These are phyloP conservation scores for Diarsia rubi DNA, from an alignment of 2,888 invertebrate genomes.

Conservation along the genomic window DNA sequence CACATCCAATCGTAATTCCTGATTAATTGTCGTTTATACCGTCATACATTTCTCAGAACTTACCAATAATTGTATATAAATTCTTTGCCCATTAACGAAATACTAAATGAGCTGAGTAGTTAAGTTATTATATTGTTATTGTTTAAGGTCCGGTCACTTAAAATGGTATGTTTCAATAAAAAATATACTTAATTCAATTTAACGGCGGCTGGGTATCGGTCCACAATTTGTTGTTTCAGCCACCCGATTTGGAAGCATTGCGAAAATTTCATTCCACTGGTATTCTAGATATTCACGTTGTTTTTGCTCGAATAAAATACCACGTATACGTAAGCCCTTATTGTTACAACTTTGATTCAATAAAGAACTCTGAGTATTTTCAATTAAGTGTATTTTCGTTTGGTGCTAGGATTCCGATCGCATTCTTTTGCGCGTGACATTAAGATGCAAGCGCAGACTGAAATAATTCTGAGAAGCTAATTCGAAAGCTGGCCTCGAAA, in stretches of 20 bases:
- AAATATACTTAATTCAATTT: slow-evolving; percentile 72
- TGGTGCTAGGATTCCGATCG: slow-evolving; percentile 44
- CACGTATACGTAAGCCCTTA: slow-evolving; percentile 17
- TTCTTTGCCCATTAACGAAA: slow-evolving; percentile 80
- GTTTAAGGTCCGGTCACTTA: slow-evolving; percentile 70
- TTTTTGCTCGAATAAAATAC: slow-evolving; percentile 54
- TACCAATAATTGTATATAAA: slow-evolving; percentile 77
- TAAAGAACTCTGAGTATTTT: slow-evolving; percentile 2
- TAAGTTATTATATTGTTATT: slow-evolving; percentile 86
- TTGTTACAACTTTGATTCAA: neutral
- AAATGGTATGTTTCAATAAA: slow-evolving; percentile 70
- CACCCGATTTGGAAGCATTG: slow-evolving; percentile 61
- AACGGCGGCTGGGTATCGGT: slow-evolving; percentile 71
- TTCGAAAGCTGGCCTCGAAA: slow-evolving; percentile 54
- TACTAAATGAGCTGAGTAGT: slow-evolving; percentile 77
- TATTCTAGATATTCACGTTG: slow-evolving; percentile 65
- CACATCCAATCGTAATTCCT: slow-evolving; percentile 50
- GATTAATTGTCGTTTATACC: slow-evolving; percentile 61
- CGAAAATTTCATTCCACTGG: slow-evolving; percentile 61
- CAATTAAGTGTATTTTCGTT: slow-evolving; percentile 30
- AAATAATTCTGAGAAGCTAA: slow-evolving; percentile 60
- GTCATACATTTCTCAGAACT: slow-evolving; percentile 71
- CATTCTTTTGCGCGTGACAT: slow-evolving; percentile 65
- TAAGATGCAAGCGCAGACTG: slow-evolving; percentile 55
- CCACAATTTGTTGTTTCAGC: slow-evolving; percentile 69